Evolutionary conservation across 2,888 invertebrate genomes (phyloP), one percentile per base, ranked within the genome.

Genomic region (Pachymerium ferrugineum): DNA sequence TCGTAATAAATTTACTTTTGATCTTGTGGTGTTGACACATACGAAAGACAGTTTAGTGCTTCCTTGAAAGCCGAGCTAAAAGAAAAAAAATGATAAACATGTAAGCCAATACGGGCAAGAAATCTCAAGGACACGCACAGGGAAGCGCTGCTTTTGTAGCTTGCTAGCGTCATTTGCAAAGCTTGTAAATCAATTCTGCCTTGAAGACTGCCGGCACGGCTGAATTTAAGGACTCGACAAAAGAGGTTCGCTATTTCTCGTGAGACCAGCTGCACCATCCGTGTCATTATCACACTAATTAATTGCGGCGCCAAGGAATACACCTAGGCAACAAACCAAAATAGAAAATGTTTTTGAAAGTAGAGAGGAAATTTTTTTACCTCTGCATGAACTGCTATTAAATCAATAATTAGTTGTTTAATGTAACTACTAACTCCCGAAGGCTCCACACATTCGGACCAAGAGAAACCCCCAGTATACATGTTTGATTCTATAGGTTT

Each of bases 401-500:
- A 81, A 69, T 83, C 83, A 79, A 84, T 80, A 22, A 86, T 79
- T 6, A 84, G 82, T 78, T 85, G 84, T 76, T 86, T 95, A 28
- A 94, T 90, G 80, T 97, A 97, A 0, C 93, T 93, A 72, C 92
- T 85, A 12, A 94, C 87, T 81, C 93, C 92, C 4, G 87, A 88
- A 0, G 92, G 90, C 42, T 79, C 77, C 71, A 88, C 86, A 78
- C 91, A 90, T 0, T 89, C 88, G 79, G 91, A 90, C 89, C 94
- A 93, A 80, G 91, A 91, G 80, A 94, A 92, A 74, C 90, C 86
- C 0, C 94, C 95, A 80, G 93, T 86, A 83, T 96, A 96, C 95
- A 97, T 96, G 76, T 93, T 94, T 5, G 93, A 94, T 83, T 97
- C 97, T 77, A 97, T 94, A 5, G 92, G 93, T n/a, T 95, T 96